A percentile compares a stretch with the other conserved stretches of the same genome.
Evolutionary conservation across 2,888 invertebrate species (phyloP).

Genomic region (Rhagonycha lutea): DNA sequence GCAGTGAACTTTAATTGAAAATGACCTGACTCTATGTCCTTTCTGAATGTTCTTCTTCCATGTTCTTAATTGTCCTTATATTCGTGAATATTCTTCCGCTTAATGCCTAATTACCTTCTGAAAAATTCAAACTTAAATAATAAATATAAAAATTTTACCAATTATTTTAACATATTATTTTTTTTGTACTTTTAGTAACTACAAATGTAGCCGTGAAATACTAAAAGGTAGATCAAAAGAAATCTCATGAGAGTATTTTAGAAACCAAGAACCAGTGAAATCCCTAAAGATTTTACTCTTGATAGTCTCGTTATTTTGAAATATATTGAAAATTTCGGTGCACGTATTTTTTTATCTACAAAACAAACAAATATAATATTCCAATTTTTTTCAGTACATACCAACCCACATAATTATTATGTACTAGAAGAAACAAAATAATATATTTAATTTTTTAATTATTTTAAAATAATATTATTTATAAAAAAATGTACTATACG

Average conservation of each 20-base stretch:
- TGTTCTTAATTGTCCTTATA: neutral
- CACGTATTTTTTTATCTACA: neutral
- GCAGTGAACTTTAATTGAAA: neutral
- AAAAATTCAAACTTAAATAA: neutral
- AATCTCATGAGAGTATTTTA: constrained; percentile 15
- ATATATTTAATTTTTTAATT: neutral
- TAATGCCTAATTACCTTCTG: neutral
- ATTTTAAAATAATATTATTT: neutral
- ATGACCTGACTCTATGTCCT: neutral
- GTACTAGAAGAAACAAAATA: neutral
- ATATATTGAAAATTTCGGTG: constrained; percentile 2
- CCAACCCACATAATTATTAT: neutral
- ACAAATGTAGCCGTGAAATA: neutral
- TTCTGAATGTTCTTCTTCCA: neutral
- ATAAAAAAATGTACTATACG: too few species aligned
- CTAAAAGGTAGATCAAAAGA: constrained; percentile 17
- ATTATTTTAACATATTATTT: neutral
- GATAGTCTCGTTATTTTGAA: constrained; percentile 19
- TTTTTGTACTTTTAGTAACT: neutral
- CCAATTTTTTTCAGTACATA: neutral
- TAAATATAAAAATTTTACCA: neutral
- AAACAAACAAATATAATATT: neutral
- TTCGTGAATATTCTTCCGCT: neutral
- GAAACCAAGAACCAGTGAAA: constrained; percentile 14
- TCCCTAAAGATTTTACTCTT: constrained; percentile 15